These are phyloP conservation scores for Haemorhous mexicanus DNA, from an alignment of 2,113 vertebrate species.

Conservation along the genomic window DNA sequence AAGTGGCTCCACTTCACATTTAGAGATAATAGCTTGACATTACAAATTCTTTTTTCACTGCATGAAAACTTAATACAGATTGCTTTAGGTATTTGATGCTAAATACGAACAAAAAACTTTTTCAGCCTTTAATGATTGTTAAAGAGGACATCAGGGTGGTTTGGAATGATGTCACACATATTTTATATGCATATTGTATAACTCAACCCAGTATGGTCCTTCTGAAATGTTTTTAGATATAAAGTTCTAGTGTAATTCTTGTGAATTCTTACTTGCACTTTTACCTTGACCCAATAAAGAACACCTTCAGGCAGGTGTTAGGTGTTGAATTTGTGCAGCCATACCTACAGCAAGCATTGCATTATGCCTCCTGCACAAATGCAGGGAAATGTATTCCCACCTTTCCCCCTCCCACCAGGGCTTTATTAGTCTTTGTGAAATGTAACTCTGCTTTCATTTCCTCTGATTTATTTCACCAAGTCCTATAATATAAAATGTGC, in stretches of 20 bases:
- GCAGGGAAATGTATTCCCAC: neutral
- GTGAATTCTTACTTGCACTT: neutral
- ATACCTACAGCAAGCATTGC: neutral
- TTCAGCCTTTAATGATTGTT: neutral
- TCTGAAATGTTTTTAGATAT: neutral
- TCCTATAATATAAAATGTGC: neutral
- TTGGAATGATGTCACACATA: neutral
- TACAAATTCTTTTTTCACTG: neutral
- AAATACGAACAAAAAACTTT: neutral
- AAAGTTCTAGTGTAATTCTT: neutral
- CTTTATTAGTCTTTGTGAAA: neutral
- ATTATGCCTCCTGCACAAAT: neutral
- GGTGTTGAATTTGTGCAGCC: neutral
- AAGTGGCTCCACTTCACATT: neutral
- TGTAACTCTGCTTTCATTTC: neutral
- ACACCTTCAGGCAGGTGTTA: neutral
- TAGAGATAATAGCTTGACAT: neutral
- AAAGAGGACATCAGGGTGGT: neutral
- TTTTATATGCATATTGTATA: neutral
- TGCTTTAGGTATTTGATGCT: neutral
- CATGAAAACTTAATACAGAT: neutral
- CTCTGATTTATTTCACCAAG: neutral
- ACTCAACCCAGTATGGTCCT: neutral
- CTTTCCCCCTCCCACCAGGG: neutral
- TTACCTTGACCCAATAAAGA: neutral